These are phyloP conservation scores for Drosophila pseudotalamancana DNA, from an alignment of 2,888 invertebrate genomes.

Conservation along the genomic window DNA sequence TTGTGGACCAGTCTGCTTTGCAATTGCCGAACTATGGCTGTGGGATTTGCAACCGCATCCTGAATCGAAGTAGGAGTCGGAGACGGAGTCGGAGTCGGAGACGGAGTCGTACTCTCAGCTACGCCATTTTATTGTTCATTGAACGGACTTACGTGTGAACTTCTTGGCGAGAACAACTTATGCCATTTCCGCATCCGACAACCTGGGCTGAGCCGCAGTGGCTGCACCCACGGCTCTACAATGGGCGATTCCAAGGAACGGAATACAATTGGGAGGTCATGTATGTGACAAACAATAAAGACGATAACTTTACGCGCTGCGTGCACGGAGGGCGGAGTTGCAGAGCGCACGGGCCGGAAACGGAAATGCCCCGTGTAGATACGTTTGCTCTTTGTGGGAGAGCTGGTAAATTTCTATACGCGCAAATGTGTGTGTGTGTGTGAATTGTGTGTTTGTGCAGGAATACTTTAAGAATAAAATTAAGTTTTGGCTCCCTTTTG, in stretches of 20 bases:
- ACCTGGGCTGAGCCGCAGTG: conserved; percentile 36
- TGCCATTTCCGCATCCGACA: conserved; percentile 79
- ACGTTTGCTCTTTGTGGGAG: conserved; percentile 8
- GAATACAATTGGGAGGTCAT: conserved; percentile 74
- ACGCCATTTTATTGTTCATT: conserved; percentile 67
- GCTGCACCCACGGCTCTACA: conserved; percentile 15
- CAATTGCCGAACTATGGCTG: conserved; percentile 1
- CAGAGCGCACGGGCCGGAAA: conserved; percentile 32
- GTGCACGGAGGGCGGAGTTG: conserved; percentile 21
- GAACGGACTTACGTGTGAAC: conserved; percentile 76
- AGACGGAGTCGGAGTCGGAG: conserved; percentile 10
- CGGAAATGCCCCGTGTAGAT: conserved; percentile 54
- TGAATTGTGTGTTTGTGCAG: conserved; percentile 12
- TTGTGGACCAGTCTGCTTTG: conserved; percentile 23
- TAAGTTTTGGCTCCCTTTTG: conserved; percentile 51
- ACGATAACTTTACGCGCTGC: conserved; percentile 60
- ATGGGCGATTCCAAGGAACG: conserved; percentile 47
- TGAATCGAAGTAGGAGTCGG: conserved; percentile 11
- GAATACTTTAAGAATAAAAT: conserved; percentile 60
- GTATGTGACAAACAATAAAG: conserved; percentile 78
- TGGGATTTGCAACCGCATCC: conserved; percentile 15
- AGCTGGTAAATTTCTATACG: not conserved
- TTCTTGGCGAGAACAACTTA: conserved; percentile 77
- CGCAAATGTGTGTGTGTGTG: not conserved
- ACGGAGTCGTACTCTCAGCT: conserved; percentile 21